phyloP scores from a whole-genome alignment of 1,140 invertebrate species.

The Trypoxylus dichotomus region DNA sequence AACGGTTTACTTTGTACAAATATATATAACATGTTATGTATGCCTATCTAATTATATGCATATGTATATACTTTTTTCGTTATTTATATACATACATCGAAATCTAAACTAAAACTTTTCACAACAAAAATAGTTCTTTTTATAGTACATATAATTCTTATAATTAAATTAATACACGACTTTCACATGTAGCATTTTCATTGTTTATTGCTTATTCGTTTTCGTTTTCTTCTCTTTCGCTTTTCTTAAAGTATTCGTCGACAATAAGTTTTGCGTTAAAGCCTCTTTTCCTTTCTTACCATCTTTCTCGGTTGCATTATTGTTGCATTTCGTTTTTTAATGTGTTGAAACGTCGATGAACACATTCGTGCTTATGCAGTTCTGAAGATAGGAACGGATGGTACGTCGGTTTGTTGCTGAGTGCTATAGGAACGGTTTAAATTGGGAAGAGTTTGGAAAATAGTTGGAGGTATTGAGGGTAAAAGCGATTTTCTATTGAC shows the following conservation, averaged over 20 bases:
- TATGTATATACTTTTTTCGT: slow-evolving; percentile 3
- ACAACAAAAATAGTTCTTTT: slow-evolving; percentile 11
- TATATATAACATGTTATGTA: slow-evolving; percentile 8
- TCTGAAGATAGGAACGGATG: background rate
- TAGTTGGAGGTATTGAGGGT: background rate
- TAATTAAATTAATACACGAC: slow-evolving; percentile 3
- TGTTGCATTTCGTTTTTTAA: background rate
- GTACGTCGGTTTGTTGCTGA: background rate
- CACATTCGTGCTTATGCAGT: slow-evolving; percentile 3
- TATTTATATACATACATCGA: slow-evolving; percentile 23
- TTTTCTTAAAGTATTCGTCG: background rate
- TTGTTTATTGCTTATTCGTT: slow-evolving; percentile 24
- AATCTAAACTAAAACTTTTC: slow-evolving; percentile 22
- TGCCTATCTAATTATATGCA: background rate
- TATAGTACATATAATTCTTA: background rate
- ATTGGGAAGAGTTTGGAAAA: slow-evolving; percentile 10
- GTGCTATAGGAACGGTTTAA: background rate
- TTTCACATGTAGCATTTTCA: slow-evolving; percentile 1
- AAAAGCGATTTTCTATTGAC: slow-evolving; percentile 3
- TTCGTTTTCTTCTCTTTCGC: background rate
- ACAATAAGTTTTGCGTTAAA: background rate
- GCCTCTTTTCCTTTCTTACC: background rate
- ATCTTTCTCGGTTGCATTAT: background rate
- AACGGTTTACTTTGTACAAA: slow-evolving; percentile 23
- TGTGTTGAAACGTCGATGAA: background rate